phyloP scores from a whole-genome alignment of 2,888 invertebrate genomes.

The Eupithecia abbreviata region DNA sequence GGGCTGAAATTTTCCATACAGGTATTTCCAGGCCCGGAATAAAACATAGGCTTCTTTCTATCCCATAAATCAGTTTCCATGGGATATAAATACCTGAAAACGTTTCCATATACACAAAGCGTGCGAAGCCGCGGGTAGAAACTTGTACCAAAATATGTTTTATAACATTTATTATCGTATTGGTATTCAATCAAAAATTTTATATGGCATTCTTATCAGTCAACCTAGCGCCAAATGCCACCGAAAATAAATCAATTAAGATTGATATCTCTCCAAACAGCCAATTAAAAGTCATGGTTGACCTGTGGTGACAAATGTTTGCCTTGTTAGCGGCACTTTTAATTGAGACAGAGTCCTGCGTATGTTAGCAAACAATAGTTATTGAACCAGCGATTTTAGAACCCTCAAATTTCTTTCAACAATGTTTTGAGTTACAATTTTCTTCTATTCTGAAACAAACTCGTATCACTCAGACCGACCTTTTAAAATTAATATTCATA shows the following conservation, averaged over 20 bases:
- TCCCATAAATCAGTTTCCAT: no score
- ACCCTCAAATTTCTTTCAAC: conserved; percentile 26
- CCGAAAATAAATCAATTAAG: conserved; percentile 57
- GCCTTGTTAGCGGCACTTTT: conserved; percentile 80
- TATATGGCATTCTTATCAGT: background rate
- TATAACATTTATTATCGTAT: background rate
- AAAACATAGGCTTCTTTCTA: no score
- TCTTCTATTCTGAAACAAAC: no score
- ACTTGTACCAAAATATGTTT: background rate
- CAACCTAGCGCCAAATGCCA: conserved; percentile 37
- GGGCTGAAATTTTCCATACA: no score
- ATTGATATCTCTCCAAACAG: conserved; percentile 72
- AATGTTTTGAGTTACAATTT: conserved; percentile 17
- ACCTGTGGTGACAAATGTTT: conserved; percentile 79
- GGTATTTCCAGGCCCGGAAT: no score
- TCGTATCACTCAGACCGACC: no score
- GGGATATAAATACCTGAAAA: no score
- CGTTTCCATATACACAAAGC: no score
- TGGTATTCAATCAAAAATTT: background rate
- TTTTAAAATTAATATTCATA: no score
- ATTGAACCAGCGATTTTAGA: conserved; percentile 54
- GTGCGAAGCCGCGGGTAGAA: no score
- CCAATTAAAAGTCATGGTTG: conserved; percentile 76
- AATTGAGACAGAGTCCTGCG: conserved; percentile 76
- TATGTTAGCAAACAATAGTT: conserved; percentile 75